Evolutionary conservation across 2,888 invertebrate species (phyloP).

Genomic region (Ectemnius cavifrons): DNA sequence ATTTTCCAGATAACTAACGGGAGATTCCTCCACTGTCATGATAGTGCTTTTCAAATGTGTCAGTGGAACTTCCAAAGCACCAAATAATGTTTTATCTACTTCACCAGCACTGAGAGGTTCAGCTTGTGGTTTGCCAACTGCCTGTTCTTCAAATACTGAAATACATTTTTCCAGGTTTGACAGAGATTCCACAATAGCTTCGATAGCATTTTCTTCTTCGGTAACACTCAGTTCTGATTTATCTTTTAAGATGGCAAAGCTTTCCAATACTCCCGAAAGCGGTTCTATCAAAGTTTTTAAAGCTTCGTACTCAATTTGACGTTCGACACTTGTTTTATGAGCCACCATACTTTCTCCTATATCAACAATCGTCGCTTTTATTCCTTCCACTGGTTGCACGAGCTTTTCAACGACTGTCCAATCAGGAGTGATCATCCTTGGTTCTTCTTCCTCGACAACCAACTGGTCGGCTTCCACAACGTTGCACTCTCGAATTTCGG

Average conservation of each 20-base stretch:
- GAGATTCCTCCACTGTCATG: slow-evolving; percentile 51
- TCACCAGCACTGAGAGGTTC: slow-evolving; percentile 37
- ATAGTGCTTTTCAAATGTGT: slow-evolving; percentile 53
- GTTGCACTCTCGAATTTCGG: slow-evolving; percentile 58
- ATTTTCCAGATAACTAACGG: slow-evolving; percentile 50
- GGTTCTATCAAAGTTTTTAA: slow-evolving; percentile 49
- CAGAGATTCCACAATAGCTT: slow-evolving; percentile 61
- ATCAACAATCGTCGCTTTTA: slow-evolving; percentile 41
- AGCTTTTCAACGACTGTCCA: slow-evolving; percentile 54
- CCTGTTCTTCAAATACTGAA: slow-evolving; percentile 57
- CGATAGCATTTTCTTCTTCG: slow-evolving; percentile 52
- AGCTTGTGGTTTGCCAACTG: slow-evolving; percentile 44
- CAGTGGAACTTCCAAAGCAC: slow-evolving; percentile 44
- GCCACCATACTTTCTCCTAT: slow-evolving; percentile 30
- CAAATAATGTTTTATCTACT: slow-evolving; percentile 31
- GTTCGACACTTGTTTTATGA: slow-evolving; percentile 3
- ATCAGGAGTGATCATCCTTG: slow-evolving; percentile 33
- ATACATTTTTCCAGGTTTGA: slow-evolving; percentile 63
- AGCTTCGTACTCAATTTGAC: slow-evolving; percentile 35
- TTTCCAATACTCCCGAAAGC: slow-evolving; percentile 46
- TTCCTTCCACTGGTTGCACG: slow-evolving; percentile 46
- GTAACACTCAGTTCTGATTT: slow-evolving; percentile 22
- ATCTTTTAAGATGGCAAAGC: slow-evolving; percentile 43
- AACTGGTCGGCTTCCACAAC: slow-evolving; percentile 40
- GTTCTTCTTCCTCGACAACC: slow-evolving; percentile 38